Evolutionary conservation across 2,797 vertebrate genomes (phyloP), one percentile per base, ranked within the genome.

Genomic region (Semotilus atromaculatus): DNA sequence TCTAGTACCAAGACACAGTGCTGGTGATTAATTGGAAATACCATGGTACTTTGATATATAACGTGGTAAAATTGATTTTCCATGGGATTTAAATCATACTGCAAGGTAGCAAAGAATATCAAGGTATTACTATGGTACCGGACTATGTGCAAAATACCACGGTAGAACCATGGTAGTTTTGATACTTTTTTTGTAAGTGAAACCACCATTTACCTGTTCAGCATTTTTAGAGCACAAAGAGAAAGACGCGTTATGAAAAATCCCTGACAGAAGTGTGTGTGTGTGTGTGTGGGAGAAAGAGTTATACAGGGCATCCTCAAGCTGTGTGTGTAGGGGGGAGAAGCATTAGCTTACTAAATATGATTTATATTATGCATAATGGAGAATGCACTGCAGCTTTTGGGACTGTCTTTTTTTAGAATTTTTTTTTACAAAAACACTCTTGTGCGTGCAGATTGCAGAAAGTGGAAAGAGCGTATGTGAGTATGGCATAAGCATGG

Each of bases 341-440:
- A 73, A 68, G 45, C 60, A 74, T 43, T 80, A 80, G 60, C 66
- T 79, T 68, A 71, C 64, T 48, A 79, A 84, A 84, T 84, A n/a
- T 58, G 51, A 70, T 48, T 84, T 71, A 51, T 70, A n/a, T 66
- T 79, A 76, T 75, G 58, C 40, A 83, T 77, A 70, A 71, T 48
- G 40, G 8, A 78, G 75, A 79, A 48, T 7, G 29, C 51, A 45
- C 23, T 45, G 8, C 19, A 71, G 38, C 36, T 58, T 79, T 75
- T 75, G 14, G 55, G 29, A 53, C 6, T 45, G 16, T 53, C 48
- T 55, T 43, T 43, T 16, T 75, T 51, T 4, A 3, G 19, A 81
- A 3, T 1, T 11, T 80, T 55, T 81, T 38, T 55, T 81, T 38
- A 23, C 31, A 36, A 45, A 29, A 82, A 40, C 38, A 3, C 58